Evolutionary conservation across 2,113 vertebrate genomes (phyloP).

Genomic region (Siniperca knerii): DNA sequence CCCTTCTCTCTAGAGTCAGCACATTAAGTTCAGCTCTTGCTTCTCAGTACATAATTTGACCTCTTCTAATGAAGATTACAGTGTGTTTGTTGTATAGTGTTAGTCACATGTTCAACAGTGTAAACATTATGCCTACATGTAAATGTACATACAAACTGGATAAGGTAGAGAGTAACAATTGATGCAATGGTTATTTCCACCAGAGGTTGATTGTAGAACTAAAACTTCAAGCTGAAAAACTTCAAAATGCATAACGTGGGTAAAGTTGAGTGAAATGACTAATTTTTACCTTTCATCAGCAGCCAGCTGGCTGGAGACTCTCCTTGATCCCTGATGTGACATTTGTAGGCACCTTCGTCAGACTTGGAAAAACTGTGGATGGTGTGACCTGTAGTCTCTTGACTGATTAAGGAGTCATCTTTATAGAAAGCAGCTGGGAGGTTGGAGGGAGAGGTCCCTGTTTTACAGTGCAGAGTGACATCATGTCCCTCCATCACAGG

Average conservation of each 20-base stretch:
- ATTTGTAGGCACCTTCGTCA: constrained; percentile 59
- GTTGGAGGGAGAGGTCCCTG: accelerated
- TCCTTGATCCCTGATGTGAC: accelerated
- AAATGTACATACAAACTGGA: too few species aligned
- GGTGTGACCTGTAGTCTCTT: background rate
- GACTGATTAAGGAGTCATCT: background rate
- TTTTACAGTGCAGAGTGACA: constrained; percentile 18
- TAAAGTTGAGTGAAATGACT: too few species aligned
- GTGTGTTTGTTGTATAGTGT: too few species aligned
- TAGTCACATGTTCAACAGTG: too few species aligned
- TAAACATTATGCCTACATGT: too few species aligned
- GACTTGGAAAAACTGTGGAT: constrained; percentile 32
- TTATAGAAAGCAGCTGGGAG: constrained; percentile 28
- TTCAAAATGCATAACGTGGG: too few species aligned
- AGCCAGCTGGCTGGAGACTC: constrained; percentile 46
- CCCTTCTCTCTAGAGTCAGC: too few species aligned
- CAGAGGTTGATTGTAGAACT: background rate
- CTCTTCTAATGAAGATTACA: too few species aligned
- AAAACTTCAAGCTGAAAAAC: too few species aligned
- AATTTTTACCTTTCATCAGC: constrained; percentile 19
- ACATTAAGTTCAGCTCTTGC: background rate
- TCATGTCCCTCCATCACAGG: background rate
- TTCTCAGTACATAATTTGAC: background rate
- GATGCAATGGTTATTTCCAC: too few species aligned
- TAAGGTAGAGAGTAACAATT: too few species aligned